Base-by-base conservation (phyloP, 2,888 invertebrate species). In the Bembecia ichneumoniformis region DNA sequence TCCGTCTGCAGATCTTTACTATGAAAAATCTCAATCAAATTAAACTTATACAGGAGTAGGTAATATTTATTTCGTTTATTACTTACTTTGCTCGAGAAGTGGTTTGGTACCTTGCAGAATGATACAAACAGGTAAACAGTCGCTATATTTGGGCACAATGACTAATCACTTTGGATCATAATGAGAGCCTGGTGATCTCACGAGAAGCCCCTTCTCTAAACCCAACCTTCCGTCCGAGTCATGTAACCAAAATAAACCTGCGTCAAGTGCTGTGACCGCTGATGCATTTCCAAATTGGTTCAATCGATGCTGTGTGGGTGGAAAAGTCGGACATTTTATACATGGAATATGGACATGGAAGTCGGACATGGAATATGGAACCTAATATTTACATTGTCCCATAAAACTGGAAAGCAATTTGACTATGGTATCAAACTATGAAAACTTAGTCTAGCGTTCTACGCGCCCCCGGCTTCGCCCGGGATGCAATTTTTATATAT, bases 171-270 rank as follows among this genome's bases (percentile, higher is more conserved):
- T 40, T 40, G 4, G 40, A 40, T 40, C 40, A 40, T 40, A 40
- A 40, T 13, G n/a, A 14, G 40, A 40, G 14, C 28, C 58, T 69
- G 79, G 75, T 83, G 82, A 84, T 81, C 82, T 83, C 83, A 83
- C 66, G 40, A 40, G 40, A 13, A 40, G 40, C 40, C 40, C 40
- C 40, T n/a, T 40, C 40, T 40, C 40, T 40, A 5, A 40, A 40
- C 40, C 40, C 13, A 40, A 40, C 40, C 40, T 40, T 40, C 40
- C 40, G 40, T 40, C 40, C 40, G 40, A 78, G 75, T 83, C 83
- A 84, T 64, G 53, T 61, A 71, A 76, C 82, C 57, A 65, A 83
- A 84, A 83, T 84, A 83, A 71, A 71, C 69, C 59, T 52, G 13
- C 9, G 46, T 15, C 20, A 13, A 44, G 7, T 16, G 49, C 56